Evolutionary conservation across 2,797 vertebrate genomes (phyloP), one percentile per base, ranked within the genome.

Genomic region (Crenuchus spilurus): DNA sequence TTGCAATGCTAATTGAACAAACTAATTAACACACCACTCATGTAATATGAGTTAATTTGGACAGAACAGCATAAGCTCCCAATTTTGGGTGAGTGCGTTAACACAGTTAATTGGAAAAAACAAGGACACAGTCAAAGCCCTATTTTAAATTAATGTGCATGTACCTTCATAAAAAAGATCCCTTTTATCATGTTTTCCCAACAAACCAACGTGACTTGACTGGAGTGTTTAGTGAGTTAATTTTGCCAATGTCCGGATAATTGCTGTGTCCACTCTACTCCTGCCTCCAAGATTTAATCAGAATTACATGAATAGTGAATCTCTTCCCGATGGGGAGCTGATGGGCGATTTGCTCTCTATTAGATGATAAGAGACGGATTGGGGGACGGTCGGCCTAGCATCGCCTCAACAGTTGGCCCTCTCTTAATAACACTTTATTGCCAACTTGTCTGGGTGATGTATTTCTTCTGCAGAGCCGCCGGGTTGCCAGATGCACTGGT

Each of bases 261-360:
- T 62, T 39, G 77, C 49, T 22, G 62, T 69, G 69, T 65, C 71
- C 71, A 74, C 44, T 52, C 48, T 7, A 33, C 41, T 49, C 35
- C 26, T 57, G 66, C 64, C 55, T 66, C 52, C 14, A 48, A 54
- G 63, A 62, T 72, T 28, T 67, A 72, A 77, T 71, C 70, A 68
- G 55, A 46, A 51, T 44, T 46, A 46, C 64, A 62, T 16, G 70
- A 68, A 69, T 61, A 51, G 22, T 62, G 63, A 46, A 75, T 57
- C 86, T 87, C 79, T 75, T 60, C 70, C 72, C 87, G 75, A 87
- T 83, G 81, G 79, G 70, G 55, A 58, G 79, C 74, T 86, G 77
- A 84, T 85, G 87, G 87, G 85, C 72, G 83, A 87, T 88, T 87
- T 87, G 74, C 87, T 85, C 86, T 85, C 82, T 86, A 87, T 89